Evolutionary conservation across 2,888 invertebrate genomes (phyloP), one percentile per base, ranked within the genome.

Genomic region (Lochmaea capreae): DNA sequence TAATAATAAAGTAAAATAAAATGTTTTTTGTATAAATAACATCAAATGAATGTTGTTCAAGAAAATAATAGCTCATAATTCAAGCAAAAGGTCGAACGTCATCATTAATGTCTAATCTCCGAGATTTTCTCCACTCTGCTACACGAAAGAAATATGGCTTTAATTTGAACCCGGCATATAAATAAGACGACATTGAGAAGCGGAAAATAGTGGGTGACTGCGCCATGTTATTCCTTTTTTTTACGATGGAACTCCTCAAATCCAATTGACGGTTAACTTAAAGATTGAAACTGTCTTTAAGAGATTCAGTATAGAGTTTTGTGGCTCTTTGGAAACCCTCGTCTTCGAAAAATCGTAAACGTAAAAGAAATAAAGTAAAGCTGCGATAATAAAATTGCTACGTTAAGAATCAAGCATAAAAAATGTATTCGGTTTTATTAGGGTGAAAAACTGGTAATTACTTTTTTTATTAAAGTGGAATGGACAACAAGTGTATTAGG

Each of bases 161-260:
- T 54, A 66, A 66, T 66, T 66, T 66, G 66, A 54, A 66, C 54
- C 54, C n/a, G 39, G 54, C 52, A 42, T 66, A 66, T 66, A 66
- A 66, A 66, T 54, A 66, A 65, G 65, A 65, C 16, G 46, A 65
- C 63, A 65, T 42, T 39, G 33, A 16, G 63, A 65, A 43, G 66
- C 10, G 54, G 33, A 66, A 39, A 66, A 16, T 54, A 52, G 52
- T 54, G 54, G 66, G 4, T 39, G 52, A 52, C 54, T 66, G 66
- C 66, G 66, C 54, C 52, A 54, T 54, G 10, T 66, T 66, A 33
- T 66, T 54, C 26, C 18, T 22, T 54, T 54, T 52, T 66, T 39
- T 66, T 52, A 43, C 43, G 42, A 63, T 9, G 43, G 9, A 46
- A 22, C 65, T 46, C 18, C 46, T 65, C 46, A 65, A 65, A 65